These are phyloP conservation scores for Notocelia uddmanniana DNA, from an alignment of 2,888 invertebrate genomes.

Conservation along the genomic window DNA sequence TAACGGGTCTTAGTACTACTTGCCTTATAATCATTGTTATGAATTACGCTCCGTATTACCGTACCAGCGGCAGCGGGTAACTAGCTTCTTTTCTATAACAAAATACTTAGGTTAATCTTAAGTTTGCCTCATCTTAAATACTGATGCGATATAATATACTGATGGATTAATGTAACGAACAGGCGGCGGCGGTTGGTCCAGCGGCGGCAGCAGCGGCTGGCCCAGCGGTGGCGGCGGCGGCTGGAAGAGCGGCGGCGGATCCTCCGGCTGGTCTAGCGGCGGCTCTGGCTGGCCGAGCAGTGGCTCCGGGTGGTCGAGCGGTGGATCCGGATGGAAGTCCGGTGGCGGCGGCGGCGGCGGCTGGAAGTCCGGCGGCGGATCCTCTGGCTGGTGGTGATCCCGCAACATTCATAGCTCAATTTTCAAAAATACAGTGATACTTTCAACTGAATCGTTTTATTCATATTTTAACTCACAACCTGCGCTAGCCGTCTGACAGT, in stretches of 20 bases:
- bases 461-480: neutral
- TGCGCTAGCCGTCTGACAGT: neutral
- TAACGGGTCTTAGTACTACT: too few species aligned
- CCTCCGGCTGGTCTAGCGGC: slow-evolving; percentile 48
- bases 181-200: slow-evolving; percentile 48
- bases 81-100: too few species aligned
- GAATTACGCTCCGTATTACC: too few species aligned
- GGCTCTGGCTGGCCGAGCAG: slow-evolving; percentile 25
- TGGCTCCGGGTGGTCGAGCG: slow-evolving; percentile 28
- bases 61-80: too few species aligned
- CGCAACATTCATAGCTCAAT: slow-evolving; percentile 57
- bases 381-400: slow-evolving; percentile 75
- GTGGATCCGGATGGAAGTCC: slow-evolving; percentile 35
- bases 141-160: too few species aligned
- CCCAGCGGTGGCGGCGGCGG: slow-evolving; percentile 49
- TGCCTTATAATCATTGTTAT: too few species aligned
- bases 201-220: too few species aligned
- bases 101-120: too few species aligned
- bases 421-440: slow-evolving; percentile 71
- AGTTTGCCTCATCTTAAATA: too few species aligned
- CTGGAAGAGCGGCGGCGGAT: slow-evolving; percentile 43
- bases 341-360: slow-evolving; percentile 41
- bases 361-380: slow-evolving; percentile 32
- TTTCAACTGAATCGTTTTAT: slow-evolving; percentile 57
- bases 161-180: neutral